These are phyloP conservation scores for Spongilla lacustris DNA, from an alignment of 37 sponge, comb jelly and placozoan genomes.

Conservation along the genomic window DNA sequence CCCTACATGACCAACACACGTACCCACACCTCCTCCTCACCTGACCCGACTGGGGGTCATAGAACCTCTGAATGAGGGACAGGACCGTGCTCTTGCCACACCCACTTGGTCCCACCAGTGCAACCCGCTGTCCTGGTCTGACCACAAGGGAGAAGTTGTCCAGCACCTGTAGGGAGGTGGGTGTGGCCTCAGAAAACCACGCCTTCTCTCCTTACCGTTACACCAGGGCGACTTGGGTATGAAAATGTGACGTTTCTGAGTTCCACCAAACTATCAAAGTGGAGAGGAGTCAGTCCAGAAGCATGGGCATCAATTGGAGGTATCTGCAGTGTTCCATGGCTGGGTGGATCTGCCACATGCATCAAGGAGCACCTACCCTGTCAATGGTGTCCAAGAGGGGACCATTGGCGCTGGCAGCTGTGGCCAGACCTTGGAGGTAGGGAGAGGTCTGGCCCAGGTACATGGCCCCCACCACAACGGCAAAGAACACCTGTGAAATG, in stretches of 20 bases:
- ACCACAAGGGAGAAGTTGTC: slow-evolving; percentile 60
- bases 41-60: slow-evolving; percentile 74
- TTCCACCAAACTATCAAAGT: slow-evolving; percentile 38
- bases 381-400: slow-evolving; percentile 79
- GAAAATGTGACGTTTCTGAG: slow-evolving; percentile 63
- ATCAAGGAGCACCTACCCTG: slow-evolving; percentile 54
- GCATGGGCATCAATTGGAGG: slow-evolving; percentile 72
- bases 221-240: slow-evolving; percentile 70
- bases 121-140: slow-evolving; percentile 72
- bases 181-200: background rate
- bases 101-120: slow-evolving; percentile 92
- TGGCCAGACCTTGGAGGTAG: slow-evolving; percentile 75
- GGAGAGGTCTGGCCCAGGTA: slow-evolving; percentile 86
- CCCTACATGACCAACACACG: background rate
- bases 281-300: slow-evolving; percentile 44
- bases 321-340: slow-evolving; percentile 47
- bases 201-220: slow-evolving; percentile 9
- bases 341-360: background rate
- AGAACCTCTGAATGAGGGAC: slow-evolving; percentile 87
- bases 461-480: slow-evolving; percentile 77
- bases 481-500: slow-evolving; percentile 69
- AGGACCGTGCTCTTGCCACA: slow-evolving; percentile 94
- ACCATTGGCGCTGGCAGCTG: slow-evolving; percentile 74
- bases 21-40: slow-evolving; percentile 11
- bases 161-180: slow-evolving; percentile 32